Evolutionary conservation across 2,113 vertebrate species (phyloP), one percentile per base, ranked within the genome.

Genomic region (Odontophorus gujanensis): DNA sequence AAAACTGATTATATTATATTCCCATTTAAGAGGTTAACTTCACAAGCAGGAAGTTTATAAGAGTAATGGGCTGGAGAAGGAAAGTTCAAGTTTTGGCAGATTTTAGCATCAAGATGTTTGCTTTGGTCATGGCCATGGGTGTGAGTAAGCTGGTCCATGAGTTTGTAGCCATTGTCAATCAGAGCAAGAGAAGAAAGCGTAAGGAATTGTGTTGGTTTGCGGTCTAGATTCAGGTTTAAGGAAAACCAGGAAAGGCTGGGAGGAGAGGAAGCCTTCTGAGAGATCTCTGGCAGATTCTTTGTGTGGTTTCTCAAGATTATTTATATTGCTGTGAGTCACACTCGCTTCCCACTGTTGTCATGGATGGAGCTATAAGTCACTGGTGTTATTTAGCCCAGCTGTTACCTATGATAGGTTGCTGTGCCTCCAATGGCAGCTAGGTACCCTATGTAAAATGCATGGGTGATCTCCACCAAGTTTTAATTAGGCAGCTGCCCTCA

Each of bases 401-500:
- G 47, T 38, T 73, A 79, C 73, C 81, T 85, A 45, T 61, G 1
- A 1, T 16, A 36, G n/a, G 36, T 74, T 72, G 71, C n/a, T 62
- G 50, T 3, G 1, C 40, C n/a, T 80, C 66, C 62, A 28, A n/a
- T 36, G 75, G 71, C 45, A 59, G 42, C 57, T 24, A 34, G 38
- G 57, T 78, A 87, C 34, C 38, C 83, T 32, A 5, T 50, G 50
- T 55, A 59, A 89, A 81, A 92, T 40, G 36, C 79, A 63, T 36
- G 73, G 78, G 45, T 83, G 21, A 15, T 63, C 34, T 77, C 88
- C 73, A 88, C 59, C 81, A 61, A 36, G 36, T 51, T 55, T 90
- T 73, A 81, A 85, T 92, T 87, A 85, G 72, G 53, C 42, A 81
- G 72, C 26, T 91, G 67, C 69, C 82, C 61, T 92, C 65, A 68